phyloP scores from a whole-genome alignment of 2,113 vertebrate species.

The Phaetusa simplex region DNA sequence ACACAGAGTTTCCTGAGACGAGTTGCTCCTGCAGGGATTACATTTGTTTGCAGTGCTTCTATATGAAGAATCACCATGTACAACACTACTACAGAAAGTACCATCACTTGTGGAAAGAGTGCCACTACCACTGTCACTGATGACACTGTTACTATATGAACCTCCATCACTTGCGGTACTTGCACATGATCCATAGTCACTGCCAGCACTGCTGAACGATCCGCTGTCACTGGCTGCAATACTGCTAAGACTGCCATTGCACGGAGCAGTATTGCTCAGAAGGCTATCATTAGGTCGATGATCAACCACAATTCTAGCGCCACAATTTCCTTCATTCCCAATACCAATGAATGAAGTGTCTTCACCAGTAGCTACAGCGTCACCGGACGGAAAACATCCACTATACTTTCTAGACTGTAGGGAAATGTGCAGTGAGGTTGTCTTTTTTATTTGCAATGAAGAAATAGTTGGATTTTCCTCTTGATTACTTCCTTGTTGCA shows the following conservation, averaged over 20 bases:
- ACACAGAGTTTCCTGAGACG: constrained; percentile 75
- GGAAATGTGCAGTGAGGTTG: constrained; percentile 86
- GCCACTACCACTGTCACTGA: constrained; percentile 71
- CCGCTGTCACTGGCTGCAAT: constrained; percentile 67
- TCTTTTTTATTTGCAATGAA: constrained; percentile 82
- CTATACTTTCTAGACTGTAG: constrained; percentile 79
- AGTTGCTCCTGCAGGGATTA: constrained; percentile 70
- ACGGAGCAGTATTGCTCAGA: neutral
- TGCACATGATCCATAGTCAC: constrained; percentile 74
- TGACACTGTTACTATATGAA: constrained; percentile 80
- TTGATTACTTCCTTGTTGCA: constrained; percentile 73
- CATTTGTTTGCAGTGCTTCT: neutral
- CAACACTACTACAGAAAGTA: constrained; percentile 1
- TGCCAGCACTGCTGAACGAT: constrained; percentile 72
- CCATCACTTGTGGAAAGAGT: constrained; percentile 44
- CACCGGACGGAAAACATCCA: constrained; percentile 58
- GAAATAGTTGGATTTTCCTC: constrained; percentile 74
- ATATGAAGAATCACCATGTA: neutral
- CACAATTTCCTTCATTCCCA: constrained; percentile 5
- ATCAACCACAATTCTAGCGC: neutral
- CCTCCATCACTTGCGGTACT: constrained; percentile 80
- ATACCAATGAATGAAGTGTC: constrained; percentile 17
- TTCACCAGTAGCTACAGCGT: neutral
- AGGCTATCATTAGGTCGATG: constrained; percentile 1
- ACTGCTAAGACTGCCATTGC: constrained; percentile 43